Evolutionary conservation across 92 coral and sea anemone genomes (phyloP).

Genomic region (Virgularia gustaviana): DNA sequence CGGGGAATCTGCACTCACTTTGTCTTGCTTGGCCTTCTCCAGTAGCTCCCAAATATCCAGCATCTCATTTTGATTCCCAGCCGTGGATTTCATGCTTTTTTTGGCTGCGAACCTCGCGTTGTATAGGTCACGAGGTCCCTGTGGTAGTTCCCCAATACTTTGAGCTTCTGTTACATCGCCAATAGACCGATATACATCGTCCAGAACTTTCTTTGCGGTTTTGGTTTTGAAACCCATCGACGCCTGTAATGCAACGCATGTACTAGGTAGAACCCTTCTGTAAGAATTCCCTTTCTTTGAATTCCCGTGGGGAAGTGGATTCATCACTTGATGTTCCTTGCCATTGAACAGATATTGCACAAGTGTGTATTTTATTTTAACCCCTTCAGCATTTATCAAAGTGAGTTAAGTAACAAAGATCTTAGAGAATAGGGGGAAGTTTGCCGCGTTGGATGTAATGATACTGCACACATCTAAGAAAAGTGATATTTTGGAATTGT

Average conservation of each 20-base stretch:
- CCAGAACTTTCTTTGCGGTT: background rate
- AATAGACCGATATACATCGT: background rate
- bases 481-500: too few relatives aligned
- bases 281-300: slow-evolving; percentile 10
- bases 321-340: slow-evolving; percentile 31
- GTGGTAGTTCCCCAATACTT: slow-evolving; percentile 15
- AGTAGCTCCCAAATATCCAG: background rate
- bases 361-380: slow-evolving; percentile 12
- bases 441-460: too few relatives aligned
- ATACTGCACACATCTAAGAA: too few relatives aligned
- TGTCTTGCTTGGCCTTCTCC: slow-evolving; percentile 5
- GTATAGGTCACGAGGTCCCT: slow-evolving; percentile 14
- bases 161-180: background rate
- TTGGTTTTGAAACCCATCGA: too few relatives aligned
- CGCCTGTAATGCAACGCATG: background rate
- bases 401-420: too few relatives aligned
- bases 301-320: slow-evolving; percentile 30
- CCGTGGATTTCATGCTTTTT: background rate
- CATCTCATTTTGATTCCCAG: background rate
- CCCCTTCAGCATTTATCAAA: background rate
- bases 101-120: slow-evolving; percentile 18
- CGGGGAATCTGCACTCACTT: background rate
- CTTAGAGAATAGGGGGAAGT: too few relatives aligned
- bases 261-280: background rate
- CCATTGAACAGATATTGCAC: slow-evolving; percentile 33